phyloP scores from a whole-genome alignment of 2,797 vertebrate genomes.

The Hoplostethus atlanticus region DNA sequence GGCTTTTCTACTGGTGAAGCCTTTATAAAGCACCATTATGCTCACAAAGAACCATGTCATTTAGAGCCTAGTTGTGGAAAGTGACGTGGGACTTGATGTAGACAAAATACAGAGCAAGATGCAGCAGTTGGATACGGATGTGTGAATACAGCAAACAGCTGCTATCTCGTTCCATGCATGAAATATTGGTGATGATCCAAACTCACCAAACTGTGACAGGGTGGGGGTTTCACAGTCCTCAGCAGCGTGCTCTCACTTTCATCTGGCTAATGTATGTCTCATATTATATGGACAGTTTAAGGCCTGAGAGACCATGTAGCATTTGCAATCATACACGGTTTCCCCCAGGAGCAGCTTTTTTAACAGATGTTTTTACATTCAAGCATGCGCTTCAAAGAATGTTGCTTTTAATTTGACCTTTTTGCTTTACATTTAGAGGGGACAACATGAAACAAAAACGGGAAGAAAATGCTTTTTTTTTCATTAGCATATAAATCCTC shows the following conservation, averaged over 20 bases:
- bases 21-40: slow-evolving; percentile 30
- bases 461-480: background rate
- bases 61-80: slow-evolving; percentile 8
- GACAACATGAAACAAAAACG: slow-evolving; percentile 21
- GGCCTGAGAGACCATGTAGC: slow-evolving; percentile 6
- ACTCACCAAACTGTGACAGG: slow-evolving; percentile 41
- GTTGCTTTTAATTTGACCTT: slow-evolving; percentile 12
- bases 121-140: slow-evolving; percentile 62
- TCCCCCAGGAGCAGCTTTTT: slow-evolving; percentile 28
- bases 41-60: slow-evolving; percentile 33
- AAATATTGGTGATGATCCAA: slow-evolving; percentile 66
- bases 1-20: slow-evolving; percentile 31
- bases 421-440: slow-evolving; percentile 23
- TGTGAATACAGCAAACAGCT: slow-evolving; percentile 69
- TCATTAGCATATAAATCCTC: slow-evolving; percentile 44
- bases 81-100: slow-evolving; percentile 27
- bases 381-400: slow-evolving; percentile 23
- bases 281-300: slow-evolving; percentile 34
- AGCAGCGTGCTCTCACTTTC: slow-evolving; percentile 55
- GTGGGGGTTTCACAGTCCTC: slow-evolving; percentile 42
- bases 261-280: slow-evolving; percentile 20
- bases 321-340: background rate
- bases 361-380: slow-evolving; percentile 36
- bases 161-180: slow-evolving; percentile 45
- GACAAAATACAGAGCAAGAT: slow-evolving; percentile 47